These are phyloP conservation scores for Gryon sp. DNA, from an alignment of 1,140 invertebrate species.

Conservation along the genomic window DNA sequence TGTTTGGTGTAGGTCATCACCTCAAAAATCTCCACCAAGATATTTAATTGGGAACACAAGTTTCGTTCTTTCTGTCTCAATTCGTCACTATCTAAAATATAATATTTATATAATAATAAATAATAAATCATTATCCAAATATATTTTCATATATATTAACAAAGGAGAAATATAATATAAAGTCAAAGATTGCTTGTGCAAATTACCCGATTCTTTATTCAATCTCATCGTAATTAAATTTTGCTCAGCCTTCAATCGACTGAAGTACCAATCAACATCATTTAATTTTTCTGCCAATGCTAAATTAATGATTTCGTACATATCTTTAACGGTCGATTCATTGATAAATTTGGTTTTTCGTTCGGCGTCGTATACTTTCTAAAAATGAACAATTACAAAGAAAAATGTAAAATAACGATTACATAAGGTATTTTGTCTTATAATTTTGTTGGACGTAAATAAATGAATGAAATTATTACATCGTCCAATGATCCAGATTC, in stretches of 20 bases:
- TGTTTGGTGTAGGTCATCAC: constrained; percentile 68
- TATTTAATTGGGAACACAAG: constrained; percentile 77
- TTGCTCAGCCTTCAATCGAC: constrained; percentile 77
- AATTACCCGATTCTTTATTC: constrained; percentile 69
- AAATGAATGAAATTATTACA: constrained; percentile 64
- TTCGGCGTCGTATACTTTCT: constrained; percentile 56
- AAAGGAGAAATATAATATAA: constrained; percentile 16
- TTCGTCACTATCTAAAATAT: background rate
- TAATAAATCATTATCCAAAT: too few relatives aligned
- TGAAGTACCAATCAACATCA: constrained; percentile 76
- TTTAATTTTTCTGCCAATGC: constrained; percentile 76
- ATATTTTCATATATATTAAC: background rate
- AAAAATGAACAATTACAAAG: constrained; percentile 13
- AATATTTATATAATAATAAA: too few relatives aligned
- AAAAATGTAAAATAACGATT: too few relatives aligned
- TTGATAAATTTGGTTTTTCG: constrained; percentile 74
- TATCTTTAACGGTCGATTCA: constrained; percentile 67
- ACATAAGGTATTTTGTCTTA: too few relatives aligned
- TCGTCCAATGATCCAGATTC: constrained; percentile 73
- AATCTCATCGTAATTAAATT: constrained; percentile 65
- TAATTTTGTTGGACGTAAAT: too few relatives aligned
- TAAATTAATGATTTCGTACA: constrained; percentile 72
- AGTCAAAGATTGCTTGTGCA: too few relatives aligned
- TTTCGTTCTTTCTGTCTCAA: constrained; percentile 73
- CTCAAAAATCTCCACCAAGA: constrained; percentile 74